phyloP scores from a whole-genome alignment of 2,113 vertebrate genomes.

The Rhinolophus ferrumequinum region DNA sequence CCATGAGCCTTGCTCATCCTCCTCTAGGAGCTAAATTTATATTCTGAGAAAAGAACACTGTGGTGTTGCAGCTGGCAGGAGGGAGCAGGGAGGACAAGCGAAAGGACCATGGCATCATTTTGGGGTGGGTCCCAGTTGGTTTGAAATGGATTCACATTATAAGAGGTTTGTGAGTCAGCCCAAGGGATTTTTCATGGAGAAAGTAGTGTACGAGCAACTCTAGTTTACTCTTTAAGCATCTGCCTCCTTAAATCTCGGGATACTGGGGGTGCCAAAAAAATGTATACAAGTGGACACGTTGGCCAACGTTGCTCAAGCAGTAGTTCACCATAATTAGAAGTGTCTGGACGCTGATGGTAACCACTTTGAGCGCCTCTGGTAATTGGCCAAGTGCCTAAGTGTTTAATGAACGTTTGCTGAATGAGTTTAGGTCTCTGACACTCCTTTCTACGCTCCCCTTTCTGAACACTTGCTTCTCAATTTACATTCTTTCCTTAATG shows the following conservation, averaged over 20 bases:
- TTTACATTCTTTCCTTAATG: background rate
- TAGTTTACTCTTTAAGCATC: background rate
- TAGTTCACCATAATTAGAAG: too few relatives aligned
- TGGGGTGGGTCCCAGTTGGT: background rate
- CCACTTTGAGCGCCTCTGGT: too few relatives aligned
- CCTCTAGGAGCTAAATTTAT: constrained; percentile 52
- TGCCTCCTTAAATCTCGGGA: background rate
- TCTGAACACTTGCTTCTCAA: background rate
- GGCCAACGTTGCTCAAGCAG: too few relatives aligned
- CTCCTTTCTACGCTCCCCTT: background rate
- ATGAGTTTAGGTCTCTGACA: background rate
- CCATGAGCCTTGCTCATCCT: background rate
- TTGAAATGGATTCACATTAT: background rate
- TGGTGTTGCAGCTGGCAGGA: background rate
- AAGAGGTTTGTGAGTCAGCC: background rate
- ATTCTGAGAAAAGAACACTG: constrained; percentile 25
- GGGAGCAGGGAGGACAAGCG: background rate
- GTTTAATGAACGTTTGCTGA: background rate
- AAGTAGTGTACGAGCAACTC: background rate
- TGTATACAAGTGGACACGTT: too few relatives aligned
- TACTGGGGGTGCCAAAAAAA: background rate
- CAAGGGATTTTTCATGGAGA: background rate
- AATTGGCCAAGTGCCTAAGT: background rate
- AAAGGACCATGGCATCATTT: background rate
- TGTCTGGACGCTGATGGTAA: too few relatives aligned